phyloP scores from a whole-genome alignment of 2,888 invertebrate genomes.

The Agriotes lineatus region DNA sequence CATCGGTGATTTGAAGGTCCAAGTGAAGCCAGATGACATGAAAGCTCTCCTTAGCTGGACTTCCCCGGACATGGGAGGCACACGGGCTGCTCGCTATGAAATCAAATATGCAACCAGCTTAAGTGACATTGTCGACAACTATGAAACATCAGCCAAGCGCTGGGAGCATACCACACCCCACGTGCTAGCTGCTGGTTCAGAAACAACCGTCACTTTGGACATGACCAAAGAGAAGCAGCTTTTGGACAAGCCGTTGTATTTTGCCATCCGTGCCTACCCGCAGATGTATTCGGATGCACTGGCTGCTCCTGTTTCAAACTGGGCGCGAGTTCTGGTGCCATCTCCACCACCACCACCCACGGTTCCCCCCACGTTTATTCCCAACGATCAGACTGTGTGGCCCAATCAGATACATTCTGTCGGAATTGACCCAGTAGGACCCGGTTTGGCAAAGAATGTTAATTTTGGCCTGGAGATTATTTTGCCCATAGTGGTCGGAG shows the following conservation, averaged over 20 bases:
- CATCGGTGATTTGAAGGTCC: slow-evolving; percentile 70
- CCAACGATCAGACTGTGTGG: slow-evolving; percentile 62
- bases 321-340: slow-evolving; percentile 68
- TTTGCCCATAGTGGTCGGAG: slow-evolving; percentile 67
- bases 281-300: slow-evolving; percentile 59
- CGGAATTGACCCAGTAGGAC: slow-evolving; percentile 60
- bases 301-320: slow-evolving; percentile 69
- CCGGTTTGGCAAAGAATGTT: slow-evolving; percentile 61
- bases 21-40: slow-evolving; percentile 65
- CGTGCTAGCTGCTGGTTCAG: slow-evolving; percentile 68
- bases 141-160: slow-evolving; percentile 63
- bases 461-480: slow-evolving; percentile 67
- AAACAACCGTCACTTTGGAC: slow-evolving; percentile 67
- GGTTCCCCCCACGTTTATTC: slow-evolving; percentile 61
- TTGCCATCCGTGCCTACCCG: slow-evolving; percentile 69
- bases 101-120: slow-evolving; percentile 66
- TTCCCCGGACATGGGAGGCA: slow-evolving; percentile 71
- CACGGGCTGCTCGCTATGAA: slow-evolving; percentile 68
- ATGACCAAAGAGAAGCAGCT: slow-evolving; percentile 66
- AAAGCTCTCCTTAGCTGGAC: slow-evolving; percentile 71
- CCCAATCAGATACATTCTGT: slow-evolving; percentile 59
- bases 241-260: slow-evolving; percentile 68
- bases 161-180: slow-evolving; percentile 67
- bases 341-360: slow-evolving; percentile 69
- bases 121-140: slow-evolving; percentile 66